Percentiles rank a stretch among this genome's conserved stretches.
Evolutionary conservation across 1,140 invertebrate genomes (phyloP).

Genomic region (Carposina sasakii): DNA sequence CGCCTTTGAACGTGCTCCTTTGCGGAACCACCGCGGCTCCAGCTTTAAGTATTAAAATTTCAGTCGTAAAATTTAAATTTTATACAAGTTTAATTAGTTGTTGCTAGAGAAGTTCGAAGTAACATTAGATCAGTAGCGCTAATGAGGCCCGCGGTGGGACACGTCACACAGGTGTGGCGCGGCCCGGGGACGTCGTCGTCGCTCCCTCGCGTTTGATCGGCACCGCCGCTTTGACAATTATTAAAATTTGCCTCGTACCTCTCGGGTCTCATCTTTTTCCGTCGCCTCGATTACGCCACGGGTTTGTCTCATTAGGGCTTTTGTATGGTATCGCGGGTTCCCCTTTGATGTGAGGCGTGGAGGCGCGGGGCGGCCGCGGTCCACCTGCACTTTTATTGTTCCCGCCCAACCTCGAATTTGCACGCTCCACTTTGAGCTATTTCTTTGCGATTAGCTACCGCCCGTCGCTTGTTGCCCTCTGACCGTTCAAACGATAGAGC

Average conservation of each 20-base stretch:
- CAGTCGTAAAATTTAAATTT: conserved; percentile 66
- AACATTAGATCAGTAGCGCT: conserved; percentile 63
- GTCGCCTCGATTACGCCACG: conserved; percentile 70
- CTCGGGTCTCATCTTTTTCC: conserved; percentile 70
- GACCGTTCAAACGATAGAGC: no score
- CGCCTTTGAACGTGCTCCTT: conserved; percentile 63
- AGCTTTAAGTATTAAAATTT: conserved; percentile 68
- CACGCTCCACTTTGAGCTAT: conserved; percentile 64
- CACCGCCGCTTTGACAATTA: conserved; percentile 71
- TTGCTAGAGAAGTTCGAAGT: conserved; percentile 56
- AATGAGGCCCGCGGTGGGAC: conserved; percentile 62
- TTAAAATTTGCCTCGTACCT: conserved; percentile 72
- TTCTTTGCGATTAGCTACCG: conserved; percentile 52
- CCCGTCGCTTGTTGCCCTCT: conserved; percentile 41
- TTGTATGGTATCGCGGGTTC: conserved; percentile 64
- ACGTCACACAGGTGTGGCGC: conserved; percentile 45
- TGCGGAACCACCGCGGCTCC: conserved; percentile 49
- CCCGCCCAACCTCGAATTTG: conserved; percentile 57
- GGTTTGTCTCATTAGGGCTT: conserved; percentile 72
- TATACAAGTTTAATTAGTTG: conserved; percentile 68
- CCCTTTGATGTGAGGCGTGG: conserved; percentile 56
- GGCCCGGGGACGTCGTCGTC: conserved; percentile 17
- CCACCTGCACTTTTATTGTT: conserved; percentile 70
- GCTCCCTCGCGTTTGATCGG: conserved; percentile 61
- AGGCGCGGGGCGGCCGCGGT: conserved; percentile 42